A percentile compares a stretch with the other conserved stretches of the same genome.
Conservation (phyloP, 30 jellyfish, hydroid and myxozoan species). For the Euphysa ruthae region DNA sequence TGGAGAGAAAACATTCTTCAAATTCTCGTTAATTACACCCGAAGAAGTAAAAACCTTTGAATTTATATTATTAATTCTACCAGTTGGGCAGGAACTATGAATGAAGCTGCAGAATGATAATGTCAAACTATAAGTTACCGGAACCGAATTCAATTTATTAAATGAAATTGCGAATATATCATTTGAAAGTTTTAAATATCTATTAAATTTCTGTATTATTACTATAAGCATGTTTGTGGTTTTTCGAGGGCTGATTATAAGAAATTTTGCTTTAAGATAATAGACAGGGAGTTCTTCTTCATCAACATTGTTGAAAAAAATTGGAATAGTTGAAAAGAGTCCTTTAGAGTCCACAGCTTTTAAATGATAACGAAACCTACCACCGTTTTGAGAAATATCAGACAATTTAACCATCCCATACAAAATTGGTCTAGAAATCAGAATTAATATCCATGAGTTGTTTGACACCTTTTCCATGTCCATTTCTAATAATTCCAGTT, state of each 20-base stretch:
- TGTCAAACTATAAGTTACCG: not conserved
- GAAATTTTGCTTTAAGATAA: not conserved
- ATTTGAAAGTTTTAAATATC: not conserved
- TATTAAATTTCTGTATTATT: not conserved
- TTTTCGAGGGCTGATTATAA: not conserved
- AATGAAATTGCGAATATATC: not conserved
- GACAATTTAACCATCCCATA: constrained; percentile 28
- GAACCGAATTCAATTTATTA: not conserved
- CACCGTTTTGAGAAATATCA: constrained; percentile 3
- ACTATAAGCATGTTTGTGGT: not conserved
- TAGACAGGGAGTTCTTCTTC: not conserved
- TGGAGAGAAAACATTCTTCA: too few relatives aligned
- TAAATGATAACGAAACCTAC: constrained; percentile 7
- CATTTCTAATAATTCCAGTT: constrained; percentile 8
- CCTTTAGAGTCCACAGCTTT: constrained; percentile 31
- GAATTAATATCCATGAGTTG: constrained; percentile 30
- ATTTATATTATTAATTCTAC: not conserved
- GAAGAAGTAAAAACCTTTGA: not conserved
- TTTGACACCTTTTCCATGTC: not conserved
- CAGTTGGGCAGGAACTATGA: not conserved
- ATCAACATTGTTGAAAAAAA: constrained; percentile 4
- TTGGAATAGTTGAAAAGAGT: constrained; percentile 11
- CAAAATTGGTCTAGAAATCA: not conserved
- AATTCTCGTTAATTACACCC: too few relatives aligned
- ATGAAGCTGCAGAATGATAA: not conserved